A percentile compares a stretch with the other conserved stretches of the same genome.
phyloP scores from a whole-genome alignment of 2,888 invertebrate species.

The Halictus ligatus region DNA sequence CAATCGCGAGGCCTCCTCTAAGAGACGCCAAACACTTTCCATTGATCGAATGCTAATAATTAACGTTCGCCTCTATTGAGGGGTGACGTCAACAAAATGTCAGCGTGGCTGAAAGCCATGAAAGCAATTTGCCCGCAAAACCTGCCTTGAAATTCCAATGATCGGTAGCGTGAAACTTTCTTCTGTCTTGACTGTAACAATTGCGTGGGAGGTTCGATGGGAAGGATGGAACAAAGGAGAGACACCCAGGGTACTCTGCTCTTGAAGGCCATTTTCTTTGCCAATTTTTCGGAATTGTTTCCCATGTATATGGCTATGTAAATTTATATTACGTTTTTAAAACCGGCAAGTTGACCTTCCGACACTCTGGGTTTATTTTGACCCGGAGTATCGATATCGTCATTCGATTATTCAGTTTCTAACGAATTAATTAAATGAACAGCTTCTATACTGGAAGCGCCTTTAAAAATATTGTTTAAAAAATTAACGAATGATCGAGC shows the following conservation, averaged over 20 bases:
- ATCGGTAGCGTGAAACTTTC: constrained; percentile 1
- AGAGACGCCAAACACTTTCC: constrained; percentile 1
- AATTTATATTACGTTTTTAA: no score
- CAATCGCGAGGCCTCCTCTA: neutral
- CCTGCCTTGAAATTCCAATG: constrained; percentile 33
- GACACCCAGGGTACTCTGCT: neutral
- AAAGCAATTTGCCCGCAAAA: constrained; percentile 13
- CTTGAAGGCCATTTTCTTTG: neutral
- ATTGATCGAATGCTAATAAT: neutral
- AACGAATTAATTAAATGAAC: no score
- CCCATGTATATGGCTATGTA: no score
- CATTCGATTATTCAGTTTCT: no score
- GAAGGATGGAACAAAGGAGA: neutral
- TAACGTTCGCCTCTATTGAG: neutral
- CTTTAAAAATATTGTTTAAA: no score
- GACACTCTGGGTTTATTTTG: no score
- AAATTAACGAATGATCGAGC: no score
- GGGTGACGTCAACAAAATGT: constrained; percentile 1
- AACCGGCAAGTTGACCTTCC: no score
- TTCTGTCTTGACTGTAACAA: neutral
- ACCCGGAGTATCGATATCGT: no score
- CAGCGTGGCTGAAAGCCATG: neutral
- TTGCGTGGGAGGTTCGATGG: neutral
- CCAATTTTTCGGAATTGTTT: neutral
- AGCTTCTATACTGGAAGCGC: no score